A percentile compares a stretch with the other conserved stretches of the same genome.
These are phyloP conservation scores for Gasterosteus aculeatus DNA, from an alignment of 2,113 vertebrate species.

Conservation along the genomic window DNA sequence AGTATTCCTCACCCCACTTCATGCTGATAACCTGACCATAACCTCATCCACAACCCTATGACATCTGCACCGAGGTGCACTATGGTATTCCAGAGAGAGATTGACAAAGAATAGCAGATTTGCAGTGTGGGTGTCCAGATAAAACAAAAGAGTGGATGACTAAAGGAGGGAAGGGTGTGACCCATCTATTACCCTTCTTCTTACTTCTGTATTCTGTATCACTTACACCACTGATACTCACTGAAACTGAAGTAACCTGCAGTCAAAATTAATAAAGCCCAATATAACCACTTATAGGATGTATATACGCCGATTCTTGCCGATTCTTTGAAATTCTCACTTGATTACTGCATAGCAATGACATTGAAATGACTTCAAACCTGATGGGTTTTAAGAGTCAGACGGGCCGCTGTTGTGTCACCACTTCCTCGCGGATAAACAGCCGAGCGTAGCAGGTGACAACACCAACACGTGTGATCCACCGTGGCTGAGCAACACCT, in stretches of 20 bases:
- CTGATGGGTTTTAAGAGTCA: conserved; percentile 35
- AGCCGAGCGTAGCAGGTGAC: not conserved
- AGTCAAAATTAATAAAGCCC: not conserved
- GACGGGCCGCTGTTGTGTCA: conserved; percentile 26
- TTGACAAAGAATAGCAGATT: conserved; percentile 52
- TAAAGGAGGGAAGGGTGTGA: conserved; percentile 24
- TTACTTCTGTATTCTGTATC: not conserved
- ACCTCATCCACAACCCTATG: conserved; percentile 65
- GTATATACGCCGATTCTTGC: not conserved
- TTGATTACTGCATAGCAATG: not conserved
- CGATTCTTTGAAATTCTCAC: not conserved
- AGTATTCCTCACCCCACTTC: conserved; percentile 66
- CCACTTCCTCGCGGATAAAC: conserved; percentile 4
- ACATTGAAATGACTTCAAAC: conserved; percentile 4
- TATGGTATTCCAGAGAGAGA: conserved; percentile 31
- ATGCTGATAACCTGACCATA: conserved; percentile 60
- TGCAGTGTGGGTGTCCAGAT: conserved; percentile 32
- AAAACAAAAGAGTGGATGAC: conserved; percentile 24
- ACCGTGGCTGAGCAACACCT: conserved; percentile 15
- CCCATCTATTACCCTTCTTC: conserved; percentile 18
- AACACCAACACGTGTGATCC: conserved; percentile 22
- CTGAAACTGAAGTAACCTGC: not conserved
- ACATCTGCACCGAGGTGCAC: conserved; percentile 34
- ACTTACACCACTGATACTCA: not conserved
- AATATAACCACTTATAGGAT: not conserved